A percentile compares a stretch with the other conserved stretches of the same genome.
These are phyloP conservation scores for Stictocephala bisonia DNA, from an alignment of 2,888 invertebrate species.

Conservation along the genomic window DNA sequence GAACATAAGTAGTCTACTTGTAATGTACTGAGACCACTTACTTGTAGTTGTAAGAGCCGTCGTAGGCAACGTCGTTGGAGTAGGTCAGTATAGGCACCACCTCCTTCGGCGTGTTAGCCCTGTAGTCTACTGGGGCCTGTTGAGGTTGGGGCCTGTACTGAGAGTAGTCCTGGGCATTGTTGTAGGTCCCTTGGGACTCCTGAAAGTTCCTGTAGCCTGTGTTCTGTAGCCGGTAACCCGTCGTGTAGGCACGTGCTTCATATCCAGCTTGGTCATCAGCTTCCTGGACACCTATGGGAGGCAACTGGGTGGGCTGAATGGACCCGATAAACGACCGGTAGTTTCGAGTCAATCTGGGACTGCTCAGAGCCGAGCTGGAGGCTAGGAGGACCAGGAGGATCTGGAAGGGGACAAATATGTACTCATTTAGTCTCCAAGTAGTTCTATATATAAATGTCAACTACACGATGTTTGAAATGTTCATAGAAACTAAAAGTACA, in stretches of 20 bases:
- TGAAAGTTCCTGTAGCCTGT: constrained; percentile 1
- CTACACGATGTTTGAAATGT: too few species aligned
- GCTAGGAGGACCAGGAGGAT: background rate
- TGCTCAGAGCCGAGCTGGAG: background rate
- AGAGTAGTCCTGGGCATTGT: background rate
- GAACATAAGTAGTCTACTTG: too few species aligned
- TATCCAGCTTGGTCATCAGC: background rate
- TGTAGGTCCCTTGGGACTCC: background rate
- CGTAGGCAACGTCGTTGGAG: constrained; percentile 53
- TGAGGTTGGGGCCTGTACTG: background rate
- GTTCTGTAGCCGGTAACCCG: constrained; percentile 36
- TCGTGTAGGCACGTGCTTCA: constrained; percentile 13
- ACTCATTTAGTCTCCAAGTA: too few species aligned
- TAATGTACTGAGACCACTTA: too few species aligned
- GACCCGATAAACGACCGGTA: constrained; percentile 4
- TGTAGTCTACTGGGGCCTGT: background rate
- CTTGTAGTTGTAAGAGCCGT: constrained; percentile 57
- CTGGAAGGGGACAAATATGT: too few species aligned
- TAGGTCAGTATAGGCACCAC: constrained; percentile 47
- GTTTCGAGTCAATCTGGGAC: background rate
- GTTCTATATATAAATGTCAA: too few species aligned
- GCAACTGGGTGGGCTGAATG: constrained; percentile 23
- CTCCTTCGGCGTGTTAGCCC: constrained; percentile 36
- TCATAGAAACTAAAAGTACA: too few species aligned
- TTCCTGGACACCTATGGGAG: background rate